phyloP scores from a whole-genome alignment of 2,113 vertebrate species.

The Bombycilla garrulus region DNA sequence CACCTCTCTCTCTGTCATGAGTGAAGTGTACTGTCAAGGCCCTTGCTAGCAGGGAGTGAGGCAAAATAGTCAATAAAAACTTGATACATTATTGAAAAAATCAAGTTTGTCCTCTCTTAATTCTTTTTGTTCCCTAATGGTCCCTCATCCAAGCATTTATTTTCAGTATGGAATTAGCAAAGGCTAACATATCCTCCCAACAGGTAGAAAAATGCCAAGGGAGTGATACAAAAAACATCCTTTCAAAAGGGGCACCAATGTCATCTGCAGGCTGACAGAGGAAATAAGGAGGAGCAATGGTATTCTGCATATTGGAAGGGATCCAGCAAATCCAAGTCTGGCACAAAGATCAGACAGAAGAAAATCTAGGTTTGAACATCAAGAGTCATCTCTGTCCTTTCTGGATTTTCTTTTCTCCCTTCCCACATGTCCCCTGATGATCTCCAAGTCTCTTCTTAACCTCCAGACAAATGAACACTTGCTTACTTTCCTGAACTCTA shows the following conservation, averaged over 20 bases:
- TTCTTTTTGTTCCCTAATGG: background rate
- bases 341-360: background rate
- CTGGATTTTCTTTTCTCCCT: background rate
- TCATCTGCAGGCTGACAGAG: background rate
- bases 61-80: background rate
- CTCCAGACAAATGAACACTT: background rate
- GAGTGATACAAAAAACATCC: background rate
- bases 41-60: background rate
- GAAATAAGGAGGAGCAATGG: background rate
- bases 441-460: background rate
- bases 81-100: background rate
- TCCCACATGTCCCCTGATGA: background rate
- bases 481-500: background rate
- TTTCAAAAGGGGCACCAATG: background rate
- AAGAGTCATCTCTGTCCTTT: background rate
- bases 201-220: background rate
- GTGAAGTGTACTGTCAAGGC: background rate
- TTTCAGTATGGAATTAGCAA: background rate
- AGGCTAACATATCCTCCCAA: background rate
- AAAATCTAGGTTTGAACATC: background rate
- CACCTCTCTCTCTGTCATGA: background rate
- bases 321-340: background rate
- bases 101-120: background rate
- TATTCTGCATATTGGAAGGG: background rate
- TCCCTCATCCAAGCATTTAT: background rate